Percentiles rank a stretch among this genome's conserved stretches.
Conservation (phyloP, 2,888 invertebrate species). For the Brachyptera risi region DNA sequence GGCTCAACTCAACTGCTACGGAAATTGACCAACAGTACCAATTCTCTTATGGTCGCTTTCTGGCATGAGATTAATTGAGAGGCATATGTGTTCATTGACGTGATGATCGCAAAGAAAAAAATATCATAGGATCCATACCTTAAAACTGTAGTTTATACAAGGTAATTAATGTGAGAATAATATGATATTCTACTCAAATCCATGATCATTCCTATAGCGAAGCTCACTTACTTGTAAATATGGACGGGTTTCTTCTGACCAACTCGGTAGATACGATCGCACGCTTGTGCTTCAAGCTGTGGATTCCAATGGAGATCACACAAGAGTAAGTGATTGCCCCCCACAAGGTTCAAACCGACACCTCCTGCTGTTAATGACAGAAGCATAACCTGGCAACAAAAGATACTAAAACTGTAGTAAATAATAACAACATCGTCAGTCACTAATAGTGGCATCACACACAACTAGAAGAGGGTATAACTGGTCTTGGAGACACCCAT, state of each 20-base stretch:
- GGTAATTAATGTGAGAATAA: too few species aligned
- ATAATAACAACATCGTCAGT: too few species aligned
- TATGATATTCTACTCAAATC: conserved; percentile 10
- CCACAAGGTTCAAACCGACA: conserved; percentile 88
- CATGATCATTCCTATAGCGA: neutral
- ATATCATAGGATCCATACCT: too few species aligned
- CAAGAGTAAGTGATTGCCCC: conserved; percentile 86
- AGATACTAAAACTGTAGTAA: neutral
- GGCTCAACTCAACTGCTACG: too few species aligned
- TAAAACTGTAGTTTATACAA: too few species aligned
- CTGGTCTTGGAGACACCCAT: too few species aligned
- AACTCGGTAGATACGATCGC: conserved; percentile 88
- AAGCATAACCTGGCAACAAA: conserved; percentile 60
- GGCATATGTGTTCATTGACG: too few species aligned
- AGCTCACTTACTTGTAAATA: conserved; percentile 72
- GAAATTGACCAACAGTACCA: too few species aligned
- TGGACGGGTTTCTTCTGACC: conserved; percentile 79
- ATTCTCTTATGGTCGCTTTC: too few species aligned
- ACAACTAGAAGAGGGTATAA: neutral
- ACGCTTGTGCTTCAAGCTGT: conserved; percentile 90
- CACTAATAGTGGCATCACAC: neutral
- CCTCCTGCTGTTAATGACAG: conserved; percentile 91
- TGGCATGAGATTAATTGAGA: too few species aligned
- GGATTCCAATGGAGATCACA: conserved; percentile 97
- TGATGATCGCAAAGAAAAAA: too few species aligned